Base-by-base conservation (phyloP, 2,888 invertebrate genomes). In the Zele albiditarsus region DNA sequence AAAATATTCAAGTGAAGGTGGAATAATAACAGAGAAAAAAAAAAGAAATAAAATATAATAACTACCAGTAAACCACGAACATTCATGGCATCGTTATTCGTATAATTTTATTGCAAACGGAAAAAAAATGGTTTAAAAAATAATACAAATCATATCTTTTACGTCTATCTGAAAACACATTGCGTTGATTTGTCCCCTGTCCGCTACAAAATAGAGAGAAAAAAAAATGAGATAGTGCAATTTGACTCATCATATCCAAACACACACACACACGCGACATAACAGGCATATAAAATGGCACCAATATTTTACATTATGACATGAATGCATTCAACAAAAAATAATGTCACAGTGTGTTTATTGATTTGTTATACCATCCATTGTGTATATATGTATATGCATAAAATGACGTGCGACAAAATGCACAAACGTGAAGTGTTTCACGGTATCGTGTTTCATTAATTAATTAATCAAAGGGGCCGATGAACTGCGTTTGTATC, bases 381-480 rank as follows among this genome's bases (percentile, higher is more conserved):
- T n/a, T 25, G 16, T 46, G 0, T 16, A 38, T 12, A 46, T 46
- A 46, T 46, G 4, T 14, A 46, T 46, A n/a, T n/a, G 20, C 28
- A 23, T 33, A 28, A 57, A 53, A 53, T 53, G n/a, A 53, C 53
- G n/a, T 10, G 53, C 25, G 38, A 60, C 25, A 60, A 70, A 70
- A 70, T 70, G 70, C 70, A 38, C 49, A 38, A 70, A 38, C 70
- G 49, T 63, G 49, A 62, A 71, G 63, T 27, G 28, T 20, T 46
- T 62, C 62, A 63, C 31, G 63, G 49, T 63, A 27, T 31, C 63
- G 62, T 27, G 49, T 71, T 63, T 71, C 49, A 71, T 71, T 71
- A 71, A 71, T 71, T 71, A 71, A 71, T 71, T 71, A 71, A 71
- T 70, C 70, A 70, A 60, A 60, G 31, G 53, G 53, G 53, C 20